Evolutionary conservation across 2,113 vertebrate genomes (phyloP).

Genomic region (Ochotona princeps): DNA sequence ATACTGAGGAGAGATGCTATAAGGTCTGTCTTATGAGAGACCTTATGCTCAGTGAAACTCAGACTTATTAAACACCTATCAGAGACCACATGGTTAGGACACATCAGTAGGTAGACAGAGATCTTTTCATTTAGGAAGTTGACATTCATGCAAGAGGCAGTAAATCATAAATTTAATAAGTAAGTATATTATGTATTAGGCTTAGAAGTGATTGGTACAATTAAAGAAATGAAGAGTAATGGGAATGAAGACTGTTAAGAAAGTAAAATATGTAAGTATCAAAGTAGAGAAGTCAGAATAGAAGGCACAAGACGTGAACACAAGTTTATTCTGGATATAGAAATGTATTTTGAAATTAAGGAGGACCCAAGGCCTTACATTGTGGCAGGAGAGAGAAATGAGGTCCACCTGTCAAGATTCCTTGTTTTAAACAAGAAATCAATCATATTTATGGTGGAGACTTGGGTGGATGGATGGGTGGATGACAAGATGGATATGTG

Average conservation of each 20-base stretch:
- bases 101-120: neutral
- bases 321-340: neutral
- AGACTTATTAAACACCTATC: neutral
- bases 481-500: neutral
- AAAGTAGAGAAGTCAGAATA: neutral
- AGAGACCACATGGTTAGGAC: neutral
- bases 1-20: neutral
- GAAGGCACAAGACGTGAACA: neutral
- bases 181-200: neutral
- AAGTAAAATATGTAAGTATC: neutral
- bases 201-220: neutral
- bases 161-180: neutral
- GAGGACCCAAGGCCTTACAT: neutral
- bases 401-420: neutral
- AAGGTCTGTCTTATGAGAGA: neutral
- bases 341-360: neutral
- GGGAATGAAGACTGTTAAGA: neutral
- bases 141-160: neutral
- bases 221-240: neutral
- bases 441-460: neutral
- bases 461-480: neutral
- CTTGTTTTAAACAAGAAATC: constrained; percentile 11
- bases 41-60: neutral
- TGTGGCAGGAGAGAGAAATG: neutral
- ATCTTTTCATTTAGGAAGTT: neutral